Evolutionary conservation across 2,888 invertebrate genomes (phyloP).

Genomic region (Meta bourneti): DNA sequence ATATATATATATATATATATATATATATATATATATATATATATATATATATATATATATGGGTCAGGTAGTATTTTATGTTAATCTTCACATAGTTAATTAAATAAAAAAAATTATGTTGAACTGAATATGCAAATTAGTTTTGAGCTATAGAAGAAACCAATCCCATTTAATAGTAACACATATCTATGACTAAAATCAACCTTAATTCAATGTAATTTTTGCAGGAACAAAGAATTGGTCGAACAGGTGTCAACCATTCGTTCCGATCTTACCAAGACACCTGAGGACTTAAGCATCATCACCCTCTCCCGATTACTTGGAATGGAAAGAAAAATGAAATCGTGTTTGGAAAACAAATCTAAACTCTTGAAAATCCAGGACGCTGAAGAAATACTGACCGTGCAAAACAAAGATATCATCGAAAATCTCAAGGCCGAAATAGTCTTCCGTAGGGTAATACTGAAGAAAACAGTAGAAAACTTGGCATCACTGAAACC

Average conservation of each 20-base stretch:
- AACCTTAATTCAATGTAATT: neutral
- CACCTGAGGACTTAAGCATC: neutral
- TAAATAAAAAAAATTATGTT: no score
- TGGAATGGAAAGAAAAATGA: neutral
- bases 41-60: no score
- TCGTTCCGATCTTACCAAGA: neutral
- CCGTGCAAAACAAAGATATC: neutral
- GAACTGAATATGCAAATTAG: no score
- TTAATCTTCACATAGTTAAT: no score
- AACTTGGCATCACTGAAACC: neutral
- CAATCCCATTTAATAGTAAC: no score
- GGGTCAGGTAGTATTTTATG: no score
- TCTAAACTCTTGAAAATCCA: neutral
- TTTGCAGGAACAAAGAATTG: constrained; percentile 25
- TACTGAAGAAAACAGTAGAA: neutral
- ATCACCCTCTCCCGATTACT: neutral
- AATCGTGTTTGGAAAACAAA: constrained; percentile 5
- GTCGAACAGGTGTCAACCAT: neutral
- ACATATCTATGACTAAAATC: no score
- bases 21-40: no score
- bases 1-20: no score
- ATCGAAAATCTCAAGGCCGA: neutral
- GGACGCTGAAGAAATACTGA: neutral
- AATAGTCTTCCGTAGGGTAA: neutral
- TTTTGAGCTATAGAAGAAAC: no score